These are phyloP conservation scores for Cyprinodon brontotheroides DNA, from an alignment of 2,113 vertebrate species.

Conservation along the genomic window DNA sequence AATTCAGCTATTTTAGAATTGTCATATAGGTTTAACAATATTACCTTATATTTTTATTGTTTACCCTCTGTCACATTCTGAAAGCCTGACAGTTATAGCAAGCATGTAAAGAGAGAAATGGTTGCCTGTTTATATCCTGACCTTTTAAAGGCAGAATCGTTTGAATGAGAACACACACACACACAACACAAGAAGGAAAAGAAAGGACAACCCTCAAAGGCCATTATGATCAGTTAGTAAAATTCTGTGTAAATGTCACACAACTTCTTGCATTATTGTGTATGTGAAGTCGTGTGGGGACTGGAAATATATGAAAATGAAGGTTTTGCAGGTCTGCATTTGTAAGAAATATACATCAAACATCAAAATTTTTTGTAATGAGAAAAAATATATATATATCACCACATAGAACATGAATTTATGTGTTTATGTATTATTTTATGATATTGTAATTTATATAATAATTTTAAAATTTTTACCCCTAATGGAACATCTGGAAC, in stretches of 20 bases:
- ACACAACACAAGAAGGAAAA: neutral
- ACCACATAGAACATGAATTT: neutral
- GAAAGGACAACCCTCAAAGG: neutral
- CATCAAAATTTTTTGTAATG: too few species aligned
- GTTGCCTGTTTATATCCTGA: constrained; percentile 26
- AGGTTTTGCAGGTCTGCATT: neutral
- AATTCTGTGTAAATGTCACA: constrained; percentile 22
- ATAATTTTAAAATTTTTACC: too few species aligned
- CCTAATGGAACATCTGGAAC: too few species aligned
- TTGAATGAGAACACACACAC: neutral
- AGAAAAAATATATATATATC: too few species aligned
- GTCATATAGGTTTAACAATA: neutral
- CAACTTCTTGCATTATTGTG: neutral
- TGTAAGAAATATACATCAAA: neutral
- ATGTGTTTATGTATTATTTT: neutral
- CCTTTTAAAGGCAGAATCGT: constrained; percentile 23
- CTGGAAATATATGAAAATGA: neutral
- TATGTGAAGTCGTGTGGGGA: neutral
- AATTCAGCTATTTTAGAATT: neutral
- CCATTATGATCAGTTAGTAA: neutral
- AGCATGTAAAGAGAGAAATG: neutral
- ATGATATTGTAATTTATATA: too few species aligned
- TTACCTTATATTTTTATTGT: neutral
- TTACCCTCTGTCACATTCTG: constrained; percentile 1
- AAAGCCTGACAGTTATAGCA: neutral